A percentile compares a stretch with the other conserved stretches of the same genome.
phyloP scores from a whole-genome alignment of 2,797 vertebrate genomes.

The Allobates femoralis region DNA sequence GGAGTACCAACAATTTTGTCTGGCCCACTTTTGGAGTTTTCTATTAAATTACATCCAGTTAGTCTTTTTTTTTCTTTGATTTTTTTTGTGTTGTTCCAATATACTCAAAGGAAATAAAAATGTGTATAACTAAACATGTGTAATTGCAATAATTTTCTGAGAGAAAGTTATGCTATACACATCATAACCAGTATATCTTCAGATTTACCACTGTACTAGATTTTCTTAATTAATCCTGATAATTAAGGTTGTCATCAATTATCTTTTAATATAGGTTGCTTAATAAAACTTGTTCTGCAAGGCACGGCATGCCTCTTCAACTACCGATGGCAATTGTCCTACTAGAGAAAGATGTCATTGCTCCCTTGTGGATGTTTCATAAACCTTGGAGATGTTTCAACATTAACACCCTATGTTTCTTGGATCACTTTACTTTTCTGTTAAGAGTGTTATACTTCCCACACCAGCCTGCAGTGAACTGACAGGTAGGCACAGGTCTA shows the following conservation, averaged over 20 bases:
- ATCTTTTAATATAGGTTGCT: neutral
- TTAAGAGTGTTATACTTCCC: constrained; percentile 8
- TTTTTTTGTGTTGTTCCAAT: too few relatives aligned
- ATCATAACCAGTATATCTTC: neutral
- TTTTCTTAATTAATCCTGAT: constrained; percentile 29
- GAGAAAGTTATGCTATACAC: neutral
- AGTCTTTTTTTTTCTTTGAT: too few relatives aligned
- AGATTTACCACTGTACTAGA: neutral
- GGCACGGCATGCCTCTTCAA: neutral
- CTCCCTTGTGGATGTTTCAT: constrained; percentile 12
- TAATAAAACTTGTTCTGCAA: constrained; percentile 37
- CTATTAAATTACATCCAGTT: too few relatives aligned
- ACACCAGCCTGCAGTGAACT: constrained; percentile 16
- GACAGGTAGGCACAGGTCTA: constrained; percentile 53
- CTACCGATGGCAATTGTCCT: neutral
- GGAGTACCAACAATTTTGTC: too few relatives aligned
- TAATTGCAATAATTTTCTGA: too few relatives aligned
- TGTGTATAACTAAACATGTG: too few relatives aligned
- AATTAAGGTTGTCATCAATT: constrained; percentile 16
- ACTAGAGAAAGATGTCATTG: neutral
- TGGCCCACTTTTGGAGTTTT: too few relatives aligned
- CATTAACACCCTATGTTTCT: constrained; percentile 2
- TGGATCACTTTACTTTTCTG: constrained; percentile 15
- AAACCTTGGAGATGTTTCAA: constrained; percentile 1
- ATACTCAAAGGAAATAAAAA: too few relatives aligned